A percentile compares a stretch with the other conserved stretches of the same genome.
These are phyloP conservation scores for Hoplostethus atlanticus DNA, from an alignment of 2,797 vertebrate species.

Conservation along the genomic window DNA sequence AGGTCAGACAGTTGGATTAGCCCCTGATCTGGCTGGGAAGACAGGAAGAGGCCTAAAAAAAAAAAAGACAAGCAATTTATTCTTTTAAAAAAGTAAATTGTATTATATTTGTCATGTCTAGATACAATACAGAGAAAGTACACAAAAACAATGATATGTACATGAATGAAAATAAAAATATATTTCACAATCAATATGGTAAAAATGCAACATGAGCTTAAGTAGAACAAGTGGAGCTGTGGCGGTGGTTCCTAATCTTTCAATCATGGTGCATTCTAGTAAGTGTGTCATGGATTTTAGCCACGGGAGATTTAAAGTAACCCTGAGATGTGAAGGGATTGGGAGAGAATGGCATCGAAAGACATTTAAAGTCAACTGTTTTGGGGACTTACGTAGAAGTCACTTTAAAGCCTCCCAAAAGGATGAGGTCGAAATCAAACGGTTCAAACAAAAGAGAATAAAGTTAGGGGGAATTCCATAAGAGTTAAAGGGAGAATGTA, in stretches of 20 bases:
- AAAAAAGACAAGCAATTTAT: constrained; percentile 39
- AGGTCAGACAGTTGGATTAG: constrained; percentile 70
- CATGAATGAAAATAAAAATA: constrained; percentile 64
- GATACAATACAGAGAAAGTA: constrained; percentile 64
- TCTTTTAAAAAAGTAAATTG: constrained; percentile 64
- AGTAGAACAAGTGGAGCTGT: constrained; percentile 43
- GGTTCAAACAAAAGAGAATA: constrained; percentile 27
- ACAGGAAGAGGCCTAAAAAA: constrained; percentile 12
- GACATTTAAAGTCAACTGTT: constrained; percentile 61
- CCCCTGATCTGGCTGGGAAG: constrained; percentile 50
- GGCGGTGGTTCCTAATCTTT: constrained; percentile 35
- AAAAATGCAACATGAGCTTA: constrained; percentile 52
- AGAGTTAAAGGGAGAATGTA: constrained; percentile 14
- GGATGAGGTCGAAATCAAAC: constrained; percentile 33
- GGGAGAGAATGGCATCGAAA: constrained; percentile 62
- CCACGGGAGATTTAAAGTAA: constrained; percentile 58
- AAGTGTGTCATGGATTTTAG: constrained; percentile 43
- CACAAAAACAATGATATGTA: constrained; percentile 67
- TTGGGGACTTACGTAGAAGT: constrained; percentile 32
- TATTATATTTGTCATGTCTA: constrained; percentile 70
- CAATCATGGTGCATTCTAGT: constrained; percentile 30
- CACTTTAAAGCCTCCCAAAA: constrained; percentile 52
- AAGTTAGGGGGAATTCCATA: not conserved
- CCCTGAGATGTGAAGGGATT: constrained; percentile 73
- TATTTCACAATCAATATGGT: constrained; percentile 51